Evolutionary conservation across 2,113 vertebrate species (phyloP).

Genomic region (Anas platyrhynchos): DNA sequence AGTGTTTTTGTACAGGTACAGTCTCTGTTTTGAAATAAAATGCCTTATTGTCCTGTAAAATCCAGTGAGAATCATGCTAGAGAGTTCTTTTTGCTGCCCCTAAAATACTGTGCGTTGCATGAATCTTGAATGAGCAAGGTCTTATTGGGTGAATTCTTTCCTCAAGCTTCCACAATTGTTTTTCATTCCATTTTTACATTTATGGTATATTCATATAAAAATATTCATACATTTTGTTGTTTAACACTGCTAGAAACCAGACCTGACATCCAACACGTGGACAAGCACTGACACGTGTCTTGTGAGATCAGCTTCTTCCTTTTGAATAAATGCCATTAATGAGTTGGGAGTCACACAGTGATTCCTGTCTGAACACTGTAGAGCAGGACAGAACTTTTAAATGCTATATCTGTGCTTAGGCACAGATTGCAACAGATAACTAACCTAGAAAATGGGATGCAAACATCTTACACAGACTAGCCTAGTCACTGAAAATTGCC

Average conservation of each 20-base stretch:
- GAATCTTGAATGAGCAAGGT: background rate
- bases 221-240: background rate
- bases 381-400: background rate
- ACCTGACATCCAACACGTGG: background rate
- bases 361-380: background rate
- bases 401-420: background rate
- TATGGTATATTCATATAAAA: rapidly evolving
- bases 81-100: background rate
- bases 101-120: background rate
- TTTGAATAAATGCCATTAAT: background rate
- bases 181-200: background rate
- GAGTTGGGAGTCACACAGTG: background rate
- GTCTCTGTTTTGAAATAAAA: background rate
- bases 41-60: background rate
- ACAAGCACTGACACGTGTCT: background rate
- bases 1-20: background rate
- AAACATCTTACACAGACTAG: background rate
- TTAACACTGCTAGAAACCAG: background rate
- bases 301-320: background rate
- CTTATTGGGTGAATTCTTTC: background rate
- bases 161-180: background rate
- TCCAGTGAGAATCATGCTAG: background rate
- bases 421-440: background rate
- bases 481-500: background rate
- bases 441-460: background rate